Percentiles rank a stretch among this genome's conserved stretches.
phyloP scores from a whole-genome alignment of 2,888 invertebrate species.

The Agrotis puta region DNA sequence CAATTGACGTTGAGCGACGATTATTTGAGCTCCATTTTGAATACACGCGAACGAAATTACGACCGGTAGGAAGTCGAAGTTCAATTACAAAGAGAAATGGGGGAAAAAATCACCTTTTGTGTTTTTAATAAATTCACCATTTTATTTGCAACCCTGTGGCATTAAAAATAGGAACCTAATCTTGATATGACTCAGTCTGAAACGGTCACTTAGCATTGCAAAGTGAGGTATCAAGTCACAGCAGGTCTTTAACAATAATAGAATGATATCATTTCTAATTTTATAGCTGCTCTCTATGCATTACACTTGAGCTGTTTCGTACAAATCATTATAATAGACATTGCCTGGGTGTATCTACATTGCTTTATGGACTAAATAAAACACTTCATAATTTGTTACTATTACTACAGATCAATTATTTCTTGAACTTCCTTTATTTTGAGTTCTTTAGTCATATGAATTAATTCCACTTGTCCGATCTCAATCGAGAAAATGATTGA shows the following conservation, averaged over 20 bases:
- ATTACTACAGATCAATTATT: not conserved
- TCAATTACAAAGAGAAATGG: slow-evolving; percentile 37
- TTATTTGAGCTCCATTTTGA: slow-evolving; percentile 30
- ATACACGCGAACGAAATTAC: slow-evolving; percentile 49
- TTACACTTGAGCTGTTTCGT: slow-evolving; percentile 20
- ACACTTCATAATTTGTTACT: slow-evolving; percentile 5
- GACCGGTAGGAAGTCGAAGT: slow-evolving; percentile 17
- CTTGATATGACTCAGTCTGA: slow-evolving; percentile 33
- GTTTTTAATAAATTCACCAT: slow-evolving; percentile 28
- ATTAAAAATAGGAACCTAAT: slow-evolving; percentile 30
- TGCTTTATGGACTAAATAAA: slow-evolving; percentile 30
- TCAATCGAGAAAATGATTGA: slow-evolving; percentile 48
- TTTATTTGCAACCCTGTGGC: slow-evolving; percentile 34
- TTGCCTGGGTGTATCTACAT: slow-evolving; percentile 16
- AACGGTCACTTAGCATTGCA: slow-evolving; percentile 48
- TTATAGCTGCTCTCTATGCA: slow-evolving; percentile 33
- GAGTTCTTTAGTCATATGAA: not conserved
- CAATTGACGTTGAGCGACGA: slow-evolving; percentile 36
- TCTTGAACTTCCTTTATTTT: slow-evolving; percentile 14
- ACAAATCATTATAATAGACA: slow-evolving; percentile 34
- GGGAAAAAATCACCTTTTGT: not conserved
- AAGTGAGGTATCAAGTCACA: slow-evolving; percentile 47
- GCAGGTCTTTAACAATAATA: slow-evolving; percentile 41
- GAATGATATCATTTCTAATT: slow-evolving; percentile 56
- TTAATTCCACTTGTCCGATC: slow-evolving; percentile 14